Percentiles rank a stretch among this genome's conserved stretches.
Conservation (phyloP, 2,797 vertebrate species). For the Fistularia tabacaria region DNA sequence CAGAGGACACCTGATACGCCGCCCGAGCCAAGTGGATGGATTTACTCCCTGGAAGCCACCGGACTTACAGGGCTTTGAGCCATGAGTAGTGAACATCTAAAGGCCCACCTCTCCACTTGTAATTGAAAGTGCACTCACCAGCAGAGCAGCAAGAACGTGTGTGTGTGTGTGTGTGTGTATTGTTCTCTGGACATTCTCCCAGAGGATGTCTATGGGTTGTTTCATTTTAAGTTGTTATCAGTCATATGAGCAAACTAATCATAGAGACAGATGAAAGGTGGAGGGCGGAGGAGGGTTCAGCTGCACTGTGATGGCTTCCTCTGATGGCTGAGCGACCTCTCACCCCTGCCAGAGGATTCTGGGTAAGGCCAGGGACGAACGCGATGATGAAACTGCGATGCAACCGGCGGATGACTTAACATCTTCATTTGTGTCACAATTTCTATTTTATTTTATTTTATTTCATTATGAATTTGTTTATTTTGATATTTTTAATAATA, state of each 20-base stretch:
- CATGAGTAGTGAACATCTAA: conserved; percentile 57
- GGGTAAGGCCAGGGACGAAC: conserved; percentile 61
- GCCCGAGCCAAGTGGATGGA: conserved; percentile 58
- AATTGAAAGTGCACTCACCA: conserved; percentile 69
- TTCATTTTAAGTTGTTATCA: conserved; percentile 72
- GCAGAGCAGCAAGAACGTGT: conserved; percentile 38
- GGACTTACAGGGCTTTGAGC: conserved; percentile 51
- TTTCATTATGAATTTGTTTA: too few species aligned
- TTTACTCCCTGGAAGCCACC: conserved; percentile 54
- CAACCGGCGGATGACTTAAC: conserved; percentile 35
- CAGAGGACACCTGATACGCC: conserved; percentile 59
- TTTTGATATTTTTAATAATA: too few species aligned
- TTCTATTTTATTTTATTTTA: too few species aligned
- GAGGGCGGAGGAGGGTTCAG: conserved; percentile 62
- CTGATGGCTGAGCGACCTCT: conserved; percentile 67
- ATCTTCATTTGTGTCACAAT: too few species aligned
- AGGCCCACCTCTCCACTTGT: conserved; percentile 54
- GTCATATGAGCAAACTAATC: conserved; percentile 73
- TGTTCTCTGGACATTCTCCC: conserved; percentile 59
- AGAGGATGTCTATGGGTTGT: conserved; percentile 52
- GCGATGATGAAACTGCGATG: conserved; percentile 51
- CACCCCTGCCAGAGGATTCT: conserved; percentile 52
- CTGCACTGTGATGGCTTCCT: conserved; percentile 65
- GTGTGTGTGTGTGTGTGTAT: conserved; percentile 11
- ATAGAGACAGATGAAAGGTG: conserved; percentile 74